Base-by-base conservation (phyloP, 2,888 invertebrate species). In the Phyto melanocephala region DNA sequence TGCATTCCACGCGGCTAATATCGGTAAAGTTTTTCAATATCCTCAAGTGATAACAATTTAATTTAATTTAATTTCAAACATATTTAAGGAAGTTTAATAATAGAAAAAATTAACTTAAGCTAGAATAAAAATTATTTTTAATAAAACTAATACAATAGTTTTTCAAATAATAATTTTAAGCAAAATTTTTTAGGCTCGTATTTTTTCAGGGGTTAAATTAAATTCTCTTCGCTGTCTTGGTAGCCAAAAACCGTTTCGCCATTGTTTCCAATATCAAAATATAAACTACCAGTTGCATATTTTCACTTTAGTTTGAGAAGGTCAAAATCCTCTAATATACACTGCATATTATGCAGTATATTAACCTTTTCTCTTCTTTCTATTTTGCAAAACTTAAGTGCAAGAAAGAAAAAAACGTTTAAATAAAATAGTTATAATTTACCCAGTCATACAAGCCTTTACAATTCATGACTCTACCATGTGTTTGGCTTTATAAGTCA, bases 281-380 rank as follows among this genome's bases (percentile, higher is more conserved):
- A 24, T 4, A 35, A 42, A 37, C 58, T 70, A 74, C 80, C 68
- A 83, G 70, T 81, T 81, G 84, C 86, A 83, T 84, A 88, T 86
- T 88, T 88, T 88, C 88, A 88, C 88, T 88, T 88, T 85, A 72
- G 85, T 80, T 85, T 75, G 85, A n/a, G 80, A 81, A 85, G 85
- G 85, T 83, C 88, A 88, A 88, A 88, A 88, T 88, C 88, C 88
- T 88, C 85, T 68, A 60, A 37, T 58, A 22, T 58, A 35, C 63
- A 65, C 65, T 67, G 81, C 80, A 70, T 68, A 70, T 77, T 77
- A 62, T 80, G 71, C 65, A 76, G 82, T 79, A 22, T 82, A 80
- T 71, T 82, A 82, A 82, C 82, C 81, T 54, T 62, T 42, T n/a
- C 13, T 63, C 22, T 40, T 54, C 17, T 15, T 7, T 28, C 4